Percentiles rank a stretch among this genome's conserved stretches.
Evolutionary conservation across 2,888 invertebrate species (phyloP).

Genomic region (Callimorpha dominula): DNA sequence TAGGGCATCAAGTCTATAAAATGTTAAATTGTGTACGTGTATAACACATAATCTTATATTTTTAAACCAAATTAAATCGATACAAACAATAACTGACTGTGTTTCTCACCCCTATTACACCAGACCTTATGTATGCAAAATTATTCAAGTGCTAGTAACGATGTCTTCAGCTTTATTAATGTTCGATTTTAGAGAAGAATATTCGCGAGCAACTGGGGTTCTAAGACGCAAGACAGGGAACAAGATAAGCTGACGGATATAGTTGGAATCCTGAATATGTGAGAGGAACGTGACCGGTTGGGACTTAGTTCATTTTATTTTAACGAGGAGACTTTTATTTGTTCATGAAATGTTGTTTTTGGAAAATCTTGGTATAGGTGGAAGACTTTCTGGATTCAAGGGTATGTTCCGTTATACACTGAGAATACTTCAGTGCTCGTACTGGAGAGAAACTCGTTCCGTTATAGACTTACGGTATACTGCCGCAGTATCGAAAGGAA

Average conservation of each 20-base stretch:
- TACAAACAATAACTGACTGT: background rate
- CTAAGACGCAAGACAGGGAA: constrained; percentile 26
- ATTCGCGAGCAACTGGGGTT: constrained; percentile 32
- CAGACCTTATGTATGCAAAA: constrained; percentile 44
- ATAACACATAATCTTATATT: too few relatives aligned
- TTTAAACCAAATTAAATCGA: background rate
- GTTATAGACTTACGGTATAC: too few relatives aligned
- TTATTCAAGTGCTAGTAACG: constrained; percentile 48
- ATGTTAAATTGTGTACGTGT: too few relatives aligned
- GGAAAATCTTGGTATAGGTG: background rate
- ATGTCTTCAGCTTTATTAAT: constrained; percentile 50
- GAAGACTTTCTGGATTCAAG: background rate
- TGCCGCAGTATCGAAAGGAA: too few relatives aligned
- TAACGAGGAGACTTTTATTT: background rate
- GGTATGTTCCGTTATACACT: too few relatives aligned
- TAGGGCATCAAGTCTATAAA: too few relatives aligned
- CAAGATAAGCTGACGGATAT: constrained; percentile 47
- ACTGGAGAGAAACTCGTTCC: too few relatives aligned
- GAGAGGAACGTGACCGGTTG: constrained; percentile 37
- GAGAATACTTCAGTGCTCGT: too few relatives aligned
- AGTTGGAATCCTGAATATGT: constrained; percentile 36
- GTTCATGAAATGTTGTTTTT: background rate
- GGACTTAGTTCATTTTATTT: constrained; percentile 1
- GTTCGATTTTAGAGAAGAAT: constrained; percentile 46
- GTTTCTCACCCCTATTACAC: constrained; percentile 28